phyloP scores from a whole-genome alignment of 2,797 vertebrate species.

The Cephalopachus bancanus region DNA sequence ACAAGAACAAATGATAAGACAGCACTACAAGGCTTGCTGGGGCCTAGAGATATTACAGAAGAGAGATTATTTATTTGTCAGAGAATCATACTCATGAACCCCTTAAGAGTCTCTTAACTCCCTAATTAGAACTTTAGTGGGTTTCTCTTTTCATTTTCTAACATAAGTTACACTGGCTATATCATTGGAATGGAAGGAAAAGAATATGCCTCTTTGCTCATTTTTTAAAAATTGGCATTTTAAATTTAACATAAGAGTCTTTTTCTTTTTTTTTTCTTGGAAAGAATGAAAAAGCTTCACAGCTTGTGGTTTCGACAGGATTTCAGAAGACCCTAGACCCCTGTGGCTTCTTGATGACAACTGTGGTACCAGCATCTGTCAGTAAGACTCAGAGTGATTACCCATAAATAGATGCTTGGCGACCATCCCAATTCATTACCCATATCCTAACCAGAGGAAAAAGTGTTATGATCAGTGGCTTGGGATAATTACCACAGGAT shows the following conservation, averaged over 20 bases:
- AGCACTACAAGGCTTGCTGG: not conserved
- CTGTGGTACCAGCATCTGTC: constrained; percentile 49
- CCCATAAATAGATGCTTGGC: constrained; percentile 48
- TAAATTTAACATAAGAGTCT: constrained; percentile 60
- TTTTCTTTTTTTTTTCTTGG: not conserved
- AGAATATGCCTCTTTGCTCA: not conserved
- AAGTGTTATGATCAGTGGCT: not conserved
- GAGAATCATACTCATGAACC: not conserved
- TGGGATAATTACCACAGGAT: too few relatives aligned
- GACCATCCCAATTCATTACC: constrained; percentile 29
- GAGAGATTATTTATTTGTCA: constrained; percentile 15
- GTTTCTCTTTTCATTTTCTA: constrained; percentile 14
- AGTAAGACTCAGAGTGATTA: not conserved
- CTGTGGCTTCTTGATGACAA: not conserved
- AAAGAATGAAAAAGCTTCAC: constrained; percentile 58
- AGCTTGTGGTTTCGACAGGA: constrained; percentile 27
- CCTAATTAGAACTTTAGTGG: not conserved
- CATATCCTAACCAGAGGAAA: not conserved
- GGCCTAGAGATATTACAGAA: not conserved
- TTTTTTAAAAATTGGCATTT: constrained; percentile 39
- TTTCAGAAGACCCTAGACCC: constrained; percentile 40
- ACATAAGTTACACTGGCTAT: not conserved
- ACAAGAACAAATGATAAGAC: not conserved
- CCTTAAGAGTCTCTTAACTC: not conserved
- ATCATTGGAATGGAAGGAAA: not conserved